Percentiles rank a stretch among this genome's conserved stretches.
These are phyloP conservation scores for Acleris sparsana DNA, from an alignment of 2,888 invertebrate species.

Conservation along the genomic window DNA sequence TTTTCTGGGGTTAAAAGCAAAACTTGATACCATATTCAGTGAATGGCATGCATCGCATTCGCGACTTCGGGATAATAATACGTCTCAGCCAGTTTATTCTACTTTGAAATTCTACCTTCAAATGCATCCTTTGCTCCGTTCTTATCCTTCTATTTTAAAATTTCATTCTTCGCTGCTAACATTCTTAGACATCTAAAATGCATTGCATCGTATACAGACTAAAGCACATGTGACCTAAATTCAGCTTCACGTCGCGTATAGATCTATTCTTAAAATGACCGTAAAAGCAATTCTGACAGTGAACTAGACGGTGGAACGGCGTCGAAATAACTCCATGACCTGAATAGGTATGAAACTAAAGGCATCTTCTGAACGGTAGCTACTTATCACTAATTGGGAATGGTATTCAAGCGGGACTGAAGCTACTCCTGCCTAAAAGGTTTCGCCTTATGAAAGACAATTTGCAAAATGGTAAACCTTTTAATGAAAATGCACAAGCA, in stretches of 20 bases:
- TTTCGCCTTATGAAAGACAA: not conserved
- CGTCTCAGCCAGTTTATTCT: too few relatives aligned
- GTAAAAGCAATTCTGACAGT: slow-evolving; percentile 35
- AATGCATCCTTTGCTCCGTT: too few relatives aligned
- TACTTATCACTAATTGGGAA: slow-evolving; percentile 11
- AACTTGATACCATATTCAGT: not conserved
- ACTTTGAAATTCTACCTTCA: too few relatives aligned
- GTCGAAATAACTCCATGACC: slow-evolving; percentile 42
- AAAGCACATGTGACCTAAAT: slow-evolving; percentile 24
- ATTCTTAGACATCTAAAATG: not conserved
- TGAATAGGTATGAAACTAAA: slow-evolving; percentile 33
- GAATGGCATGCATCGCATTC: too few relatives aligned
- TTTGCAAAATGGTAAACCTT: not conserved
- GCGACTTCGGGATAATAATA: too few relatives aligned
- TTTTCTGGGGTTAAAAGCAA: too few relatives aligned
- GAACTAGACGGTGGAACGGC: slow-evolving; percentile 37
- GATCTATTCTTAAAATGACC: slow-evolving; percentile 23
- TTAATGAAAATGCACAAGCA: not conserved
- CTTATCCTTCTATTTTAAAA: too few relatives aligned
- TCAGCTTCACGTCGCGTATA: not conserved
- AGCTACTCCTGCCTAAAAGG: not conserved
- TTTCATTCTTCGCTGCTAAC: too few relatives aligned
- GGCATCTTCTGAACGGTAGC: slow-evolving; percentile 9
- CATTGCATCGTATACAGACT: slow-evolving; percentile 2
- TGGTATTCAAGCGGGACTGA: not conserved